These are phyloP conservation scores for Brachyopa scutellaris DNA, from an alignment of 2,888 invertebrate genomes.

Conservation along the genomic window DNA sequence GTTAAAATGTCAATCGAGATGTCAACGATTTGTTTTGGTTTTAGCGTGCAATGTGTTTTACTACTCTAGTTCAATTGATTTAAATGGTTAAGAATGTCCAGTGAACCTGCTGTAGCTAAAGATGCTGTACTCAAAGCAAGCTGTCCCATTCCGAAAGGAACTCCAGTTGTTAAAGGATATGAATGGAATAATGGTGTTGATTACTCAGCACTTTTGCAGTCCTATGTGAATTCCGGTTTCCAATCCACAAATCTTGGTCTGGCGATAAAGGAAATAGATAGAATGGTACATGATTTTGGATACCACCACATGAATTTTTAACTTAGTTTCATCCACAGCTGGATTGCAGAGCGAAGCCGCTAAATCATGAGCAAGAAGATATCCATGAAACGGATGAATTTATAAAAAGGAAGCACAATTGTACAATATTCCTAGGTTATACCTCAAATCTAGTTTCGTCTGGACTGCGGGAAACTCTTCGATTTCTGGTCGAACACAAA, in stretches of 20 bases:
- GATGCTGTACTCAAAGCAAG: slow-evolving; percentile 89
- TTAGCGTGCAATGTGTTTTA: not conserved
- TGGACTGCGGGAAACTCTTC: slow-evolving; percentile 94
- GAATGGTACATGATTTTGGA: slow-evolving; percentile 87
- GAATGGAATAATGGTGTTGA: slow-evolving; percentile 96
- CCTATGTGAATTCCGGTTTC: slow-evolving; percentile 94
- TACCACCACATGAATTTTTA: not conserved
- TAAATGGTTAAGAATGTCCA: slow-evolving; percentile 75
- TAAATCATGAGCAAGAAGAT: slow-evolving; percentile 87
- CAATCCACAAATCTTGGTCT: slow-evolving; percentile 97
- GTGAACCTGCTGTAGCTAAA: slow-evolving; percentile 83
- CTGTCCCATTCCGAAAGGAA: slow-evolving; percentile 85
- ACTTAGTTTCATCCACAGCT: slow-evolving; percentile 81
- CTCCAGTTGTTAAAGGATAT: slow-evolving; percentile 91
- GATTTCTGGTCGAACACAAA: slow-evolving; percentile 92
- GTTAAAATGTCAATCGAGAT: not conserved
- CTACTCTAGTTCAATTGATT: not conserved
- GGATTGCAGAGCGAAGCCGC: slow-evolving; percentile 86
- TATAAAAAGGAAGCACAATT: slow-evolving; percentile 89
- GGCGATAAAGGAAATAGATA: slow-evolving; percentile 94
- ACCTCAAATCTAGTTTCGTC: slow-evolving; percentile 99
- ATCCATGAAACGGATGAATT: slow-evolving; percentile 90
- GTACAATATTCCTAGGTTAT: slow-evolving; percentile 98
- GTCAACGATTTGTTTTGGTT: slow-evolving; percentile 32
- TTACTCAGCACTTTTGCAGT: slow-evolving; percentile 91